A percentile compares a stretch with the other conserved stretches of the same genome.
Conservation (phyloP, 2,797 vertebrate genomes). For the Arnoldichthys spilopterus region DNA sequence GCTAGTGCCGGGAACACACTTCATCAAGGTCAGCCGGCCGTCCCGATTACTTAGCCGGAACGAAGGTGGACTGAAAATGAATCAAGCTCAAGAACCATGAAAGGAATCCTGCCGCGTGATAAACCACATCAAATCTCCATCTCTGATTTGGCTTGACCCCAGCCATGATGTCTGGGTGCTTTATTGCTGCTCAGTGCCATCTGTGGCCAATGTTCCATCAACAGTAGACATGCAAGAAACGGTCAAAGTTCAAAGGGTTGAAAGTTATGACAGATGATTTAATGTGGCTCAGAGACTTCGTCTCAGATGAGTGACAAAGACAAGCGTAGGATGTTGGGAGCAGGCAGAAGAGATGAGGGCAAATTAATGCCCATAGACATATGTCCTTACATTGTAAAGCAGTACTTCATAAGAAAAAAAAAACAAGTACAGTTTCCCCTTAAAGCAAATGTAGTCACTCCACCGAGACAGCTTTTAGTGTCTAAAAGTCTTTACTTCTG, state of each 20-base stretch:
- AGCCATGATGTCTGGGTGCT: constrained; percentile 15
- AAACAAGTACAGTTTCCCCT: too few relatives aligned
- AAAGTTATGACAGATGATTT: background rate
- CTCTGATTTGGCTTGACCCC: constrained; percentile 28
- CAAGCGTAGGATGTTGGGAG: constrained; percentile 33
- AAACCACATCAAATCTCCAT: constrained; percentile 15
- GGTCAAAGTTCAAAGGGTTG: constrained; percentile 18
- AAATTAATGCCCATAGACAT: too few relatives aligned
- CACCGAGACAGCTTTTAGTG: too few relatives aligned
- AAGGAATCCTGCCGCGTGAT: constrained; percentile 9
- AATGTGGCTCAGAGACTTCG: background rate
- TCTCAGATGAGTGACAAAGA: constrained; percentile 44
- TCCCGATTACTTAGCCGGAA: background rate
- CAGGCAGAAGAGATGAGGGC: too few relatives aligned
- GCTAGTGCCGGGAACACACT: background rate
- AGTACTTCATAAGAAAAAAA: too few relatives aligned
- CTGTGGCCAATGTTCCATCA: constrained; percentile 15
- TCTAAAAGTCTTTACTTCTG: too few relatives aligned
- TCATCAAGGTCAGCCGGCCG: background rate
- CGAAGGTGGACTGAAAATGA: background rate
- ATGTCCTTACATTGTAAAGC: too few relatives aligned
- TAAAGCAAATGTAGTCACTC: too few relatives aligned
- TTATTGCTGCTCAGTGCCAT: constrained; percentile 35
- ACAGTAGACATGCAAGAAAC: constrained; percentile 26
- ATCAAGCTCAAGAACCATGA: constrained; percentile 17